phyloP scores from a whole-genome alignment of 30 jellyfish, hydroid and myxozoan species.

The Turritopsis dohrnii region DNA sequence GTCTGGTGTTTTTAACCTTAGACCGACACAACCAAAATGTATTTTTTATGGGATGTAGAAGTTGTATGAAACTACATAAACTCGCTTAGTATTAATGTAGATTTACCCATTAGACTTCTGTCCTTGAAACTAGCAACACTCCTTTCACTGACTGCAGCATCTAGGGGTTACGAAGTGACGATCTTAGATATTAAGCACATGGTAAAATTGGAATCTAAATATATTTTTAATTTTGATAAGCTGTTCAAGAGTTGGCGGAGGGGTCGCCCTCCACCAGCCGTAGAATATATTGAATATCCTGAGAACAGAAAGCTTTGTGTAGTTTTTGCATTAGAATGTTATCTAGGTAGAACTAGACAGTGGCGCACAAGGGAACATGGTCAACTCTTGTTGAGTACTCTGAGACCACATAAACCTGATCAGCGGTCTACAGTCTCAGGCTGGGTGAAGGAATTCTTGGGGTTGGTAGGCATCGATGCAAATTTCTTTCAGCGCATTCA shows the following conservation, averaged over 20 bases:
- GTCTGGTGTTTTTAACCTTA: constrained; percentile 8
- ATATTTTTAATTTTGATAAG: neutral
- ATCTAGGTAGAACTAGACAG: neutral
- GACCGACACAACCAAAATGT: constrained; percentile 21
- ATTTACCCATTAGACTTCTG: neutral
- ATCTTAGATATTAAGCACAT: too few species aligned
- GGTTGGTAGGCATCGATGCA: neutral
- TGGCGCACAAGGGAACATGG: neutral
- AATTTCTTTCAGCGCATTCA: neutral
- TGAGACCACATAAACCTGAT: neutral
- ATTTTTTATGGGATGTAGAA: neutral
- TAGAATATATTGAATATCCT: neutral
- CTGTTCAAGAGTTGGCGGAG: neutral
- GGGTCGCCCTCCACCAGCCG: neutral
- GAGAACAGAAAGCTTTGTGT: neutral
- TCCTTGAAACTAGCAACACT: neutral
- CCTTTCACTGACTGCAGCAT: neutral
- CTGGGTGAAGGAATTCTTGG: neutral
- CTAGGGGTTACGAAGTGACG: neutral
- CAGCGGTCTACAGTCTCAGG: neutral
- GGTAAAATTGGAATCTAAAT: neutral
- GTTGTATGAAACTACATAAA: neutral
- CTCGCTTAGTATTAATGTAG: neutral
- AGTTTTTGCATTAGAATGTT: neutral
- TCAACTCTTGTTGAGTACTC: neutral